Conservation (phyloP, 1,140 invertebrate genomes). For the Drosophila eugracilis region DNA sequence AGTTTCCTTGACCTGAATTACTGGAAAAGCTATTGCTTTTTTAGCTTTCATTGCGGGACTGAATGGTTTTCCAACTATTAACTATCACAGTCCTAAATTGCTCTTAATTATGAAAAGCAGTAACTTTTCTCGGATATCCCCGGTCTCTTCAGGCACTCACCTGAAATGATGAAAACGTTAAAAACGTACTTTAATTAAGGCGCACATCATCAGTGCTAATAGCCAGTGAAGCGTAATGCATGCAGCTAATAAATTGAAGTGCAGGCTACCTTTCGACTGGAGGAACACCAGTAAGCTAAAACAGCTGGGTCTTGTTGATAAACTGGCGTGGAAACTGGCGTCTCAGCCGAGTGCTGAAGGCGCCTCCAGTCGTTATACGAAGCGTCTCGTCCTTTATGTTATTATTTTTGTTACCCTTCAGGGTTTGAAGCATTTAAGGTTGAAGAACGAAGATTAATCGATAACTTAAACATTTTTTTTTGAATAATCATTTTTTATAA, state of each 20-base stretch:
- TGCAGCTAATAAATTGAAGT: conserved; percentile 54
- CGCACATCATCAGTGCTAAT: conserved; percentile 40
- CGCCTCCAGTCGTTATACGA: conserved; percentile 41
- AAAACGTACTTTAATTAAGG: conserved; percentile 66
- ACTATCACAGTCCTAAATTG: conserved; percentile 37
- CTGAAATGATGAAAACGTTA: conserved; percentile 67
- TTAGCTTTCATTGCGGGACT: neutral
- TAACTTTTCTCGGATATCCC: conserved; percentile 22
- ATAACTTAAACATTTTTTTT: no score
- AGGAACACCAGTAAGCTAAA: conserved; percentile 13
- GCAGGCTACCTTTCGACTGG: conserved; percentile 2
- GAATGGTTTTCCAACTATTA: conserved; percentile 21
- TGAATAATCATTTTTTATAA: no score
- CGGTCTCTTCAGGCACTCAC: conserved; percentile 3
- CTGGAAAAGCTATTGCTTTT: conserved; percentile 49
- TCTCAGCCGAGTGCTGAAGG: conserved; percentile 58
- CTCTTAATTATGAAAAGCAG: conserved; percentile 56
- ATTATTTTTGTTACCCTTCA: conserved; percentile 42
- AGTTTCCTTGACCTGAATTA: conserved; percentile 78
- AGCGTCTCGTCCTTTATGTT: conserved; percentile 36
- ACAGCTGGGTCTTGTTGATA: conserved; percentile 74
- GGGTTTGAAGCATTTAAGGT: neutral
- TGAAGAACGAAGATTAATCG: neutral
- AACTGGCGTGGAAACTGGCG: conserved; percentile 45
- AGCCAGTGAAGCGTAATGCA: conserved; percentile 45